phyloP scores from a whole-genome alignment of 2,888 invertebrate species.

The Andrena flavipes region DNA sequence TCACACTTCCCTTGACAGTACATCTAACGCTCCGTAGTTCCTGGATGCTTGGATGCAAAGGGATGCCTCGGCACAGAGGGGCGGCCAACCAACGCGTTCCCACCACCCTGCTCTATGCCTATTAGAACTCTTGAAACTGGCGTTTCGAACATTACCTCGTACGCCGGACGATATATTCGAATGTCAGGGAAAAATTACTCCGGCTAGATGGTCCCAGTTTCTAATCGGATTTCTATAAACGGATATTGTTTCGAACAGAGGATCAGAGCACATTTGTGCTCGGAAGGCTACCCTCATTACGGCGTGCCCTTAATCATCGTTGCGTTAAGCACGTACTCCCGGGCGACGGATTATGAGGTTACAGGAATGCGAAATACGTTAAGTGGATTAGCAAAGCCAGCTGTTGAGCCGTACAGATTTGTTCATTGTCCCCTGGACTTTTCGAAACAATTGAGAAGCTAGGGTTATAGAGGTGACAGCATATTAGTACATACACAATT shows the following conservation, averaged over 20 bases:
- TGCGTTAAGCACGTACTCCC: neutral
- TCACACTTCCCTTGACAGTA: slow-evolving; percentile 84
- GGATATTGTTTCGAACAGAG: no score
- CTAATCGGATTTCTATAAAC: slow-evolving; percentile 40
- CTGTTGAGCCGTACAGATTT: neutral
- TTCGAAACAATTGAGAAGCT: neutral
- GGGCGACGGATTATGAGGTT: slow-evolving; percentile 10
- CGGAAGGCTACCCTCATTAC: neutral
- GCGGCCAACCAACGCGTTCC: slow-evolving; percentile 20
- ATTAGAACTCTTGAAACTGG: slow-evolving; percentile 31
- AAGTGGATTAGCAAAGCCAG: slow-evolving; percentile 43
- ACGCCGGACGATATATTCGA: neutral
- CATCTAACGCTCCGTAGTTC: slow-evolving; percentile 77
- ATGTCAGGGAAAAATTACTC: neutral
- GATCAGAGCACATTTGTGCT: neutral
- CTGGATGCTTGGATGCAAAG: slow-evolving; percentile 67
- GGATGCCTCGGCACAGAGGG: slow-evolving; percentile 53
- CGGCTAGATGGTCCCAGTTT: no score
- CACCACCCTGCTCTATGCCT: neutral
- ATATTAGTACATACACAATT: neutral
- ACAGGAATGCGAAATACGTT: slow-evolving; percentile 20
- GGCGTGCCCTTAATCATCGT: neutral
- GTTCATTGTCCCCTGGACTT: neutral
- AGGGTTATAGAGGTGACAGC: neutral
- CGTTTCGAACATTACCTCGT: neutral